A percentile compares a stretch with the other conserved stretches of the same genome.
These are phyloP conservation scores for Gallinago jamesoni DNA, from an alignment of 2,113 vertebrate genomes.

Conservation along the genomic window DNA sequence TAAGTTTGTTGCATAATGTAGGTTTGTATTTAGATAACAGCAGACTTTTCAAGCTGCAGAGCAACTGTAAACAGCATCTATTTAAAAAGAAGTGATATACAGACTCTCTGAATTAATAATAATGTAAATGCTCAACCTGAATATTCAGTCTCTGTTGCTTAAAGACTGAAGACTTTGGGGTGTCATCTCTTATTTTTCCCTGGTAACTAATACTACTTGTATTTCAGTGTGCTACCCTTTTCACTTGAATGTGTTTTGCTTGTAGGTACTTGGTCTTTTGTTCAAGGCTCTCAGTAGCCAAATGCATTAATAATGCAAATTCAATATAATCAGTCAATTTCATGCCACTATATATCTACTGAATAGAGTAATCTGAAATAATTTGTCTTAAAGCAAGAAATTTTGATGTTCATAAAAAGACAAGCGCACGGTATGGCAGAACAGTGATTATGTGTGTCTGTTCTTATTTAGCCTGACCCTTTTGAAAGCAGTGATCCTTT, in stretches of 20 bases:
- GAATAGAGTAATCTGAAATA: neutral
- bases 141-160: neutral
- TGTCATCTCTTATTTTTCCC: neutral
- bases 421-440: neutral
- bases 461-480: constrained; percentile 78
- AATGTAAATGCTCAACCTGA: neutral
- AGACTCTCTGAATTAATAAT: neutral
- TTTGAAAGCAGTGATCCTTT: constrained; percentile 91
- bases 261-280: neutral
- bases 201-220: neutral
- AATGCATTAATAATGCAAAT: neutral
- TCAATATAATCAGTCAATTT: neutral
- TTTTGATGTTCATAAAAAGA: neutral
- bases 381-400: neutral
- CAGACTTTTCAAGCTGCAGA: neutral
- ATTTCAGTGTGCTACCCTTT: neutral
- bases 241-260: neutral
- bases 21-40: neutral
- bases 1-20: neutral
- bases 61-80: neutral
- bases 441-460: neutral
- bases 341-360: neutral
- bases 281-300: neutral
- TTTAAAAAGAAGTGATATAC: neutral
- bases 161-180: neutral